Conservation (phyloP, 2,113 vertebrate genomes). For the Rhabdomys dilectus region DNA sequence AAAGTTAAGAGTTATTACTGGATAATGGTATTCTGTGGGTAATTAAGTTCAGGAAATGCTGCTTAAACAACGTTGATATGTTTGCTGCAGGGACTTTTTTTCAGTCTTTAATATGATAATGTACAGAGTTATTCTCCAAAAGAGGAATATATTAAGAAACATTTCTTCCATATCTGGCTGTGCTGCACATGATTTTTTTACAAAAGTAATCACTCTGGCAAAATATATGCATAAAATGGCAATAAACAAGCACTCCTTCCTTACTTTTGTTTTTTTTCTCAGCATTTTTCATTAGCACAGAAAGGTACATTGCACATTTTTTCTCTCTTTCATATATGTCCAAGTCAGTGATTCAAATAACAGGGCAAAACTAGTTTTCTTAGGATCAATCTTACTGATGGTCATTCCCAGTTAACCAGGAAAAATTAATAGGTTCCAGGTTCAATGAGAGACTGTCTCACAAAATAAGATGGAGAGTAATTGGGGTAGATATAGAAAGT, state of each 20-base stretch:
- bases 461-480: not conserved
- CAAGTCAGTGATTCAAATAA: not conserved
- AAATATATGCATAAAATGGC: not conserved
- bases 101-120: conserved; percentile 48
- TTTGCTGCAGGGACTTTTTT: not conserved
- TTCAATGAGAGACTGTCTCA: not conserved
- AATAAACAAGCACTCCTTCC: not conserved
- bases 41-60: conserved; percentile 64
- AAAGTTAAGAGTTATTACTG: conserved; percentile 31
- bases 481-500: too few relatives aligned
- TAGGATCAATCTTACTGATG: not conserved
- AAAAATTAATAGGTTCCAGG: not conserved
- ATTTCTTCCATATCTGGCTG: not conserved
- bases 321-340: not conserved
- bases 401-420: not conserved
- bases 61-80: conserved; percentile 23
- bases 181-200: not conserved
- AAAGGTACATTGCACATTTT: not conserved
- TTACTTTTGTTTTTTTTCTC: not conserved
- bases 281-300: not conserved
- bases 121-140: not conserved
- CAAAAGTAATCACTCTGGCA: conserved; percentile 15
- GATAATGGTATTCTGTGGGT: conserved; percentile 46
- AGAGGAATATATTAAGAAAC: not conserved
- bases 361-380: not conserved